phyloP scores from a whole-genome alignment of 2,888 invertebrate species.

The Trisateles emortualis region DNA sequence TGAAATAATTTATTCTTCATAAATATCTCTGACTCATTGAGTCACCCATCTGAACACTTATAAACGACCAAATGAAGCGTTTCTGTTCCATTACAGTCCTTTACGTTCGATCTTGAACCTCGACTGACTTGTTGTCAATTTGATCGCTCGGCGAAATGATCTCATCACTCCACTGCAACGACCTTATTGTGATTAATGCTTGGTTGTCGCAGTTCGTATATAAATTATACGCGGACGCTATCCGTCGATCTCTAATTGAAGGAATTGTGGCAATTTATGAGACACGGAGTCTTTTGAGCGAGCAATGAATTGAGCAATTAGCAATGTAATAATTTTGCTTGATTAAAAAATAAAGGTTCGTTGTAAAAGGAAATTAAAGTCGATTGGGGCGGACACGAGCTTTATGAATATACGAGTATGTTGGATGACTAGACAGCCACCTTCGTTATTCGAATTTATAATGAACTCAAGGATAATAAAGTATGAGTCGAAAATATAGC shows the following conservation, averaged over 20 bases:
- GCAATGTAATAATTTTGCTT: slow-evolving; percentile 54
- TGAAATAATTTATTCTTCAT: slow-evolving; percentile 34
- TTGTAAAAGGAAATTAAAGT: slow-evolving; percentile 48
- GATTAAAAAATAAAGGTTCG: slow-evolving; percentile 63
- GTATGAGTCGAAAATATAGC: too few relatives aligned
- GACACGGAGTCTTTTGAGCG: slow-evolving; percentile 54
- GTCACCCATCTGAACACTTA: slow-evolving; percentile 36
- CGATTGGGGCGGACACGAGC: slow-evolving; percentile 22
- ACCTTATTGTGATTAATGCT: slow-evolving; percentile 72
- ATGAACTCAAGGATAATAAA: slow-evolving; percentile 15
- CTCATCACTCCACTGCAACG: slow-evolving; percentile 61
- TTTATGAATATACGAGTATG: slow-evolving; percentile 20
- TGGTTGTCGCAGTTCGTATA: slow-evolving; percentile 55
- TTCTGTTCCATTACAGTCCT: slow-evolving; percentile 36
- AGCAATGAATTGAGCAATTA: slow-evolving; percentile 77
- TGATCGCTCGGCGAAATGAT: slow-evolving; percentile 58
- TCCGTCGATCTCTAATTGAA: slow-evolving; percentile 78
- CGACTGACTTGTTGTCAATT: slow-evolving; percentile 44
- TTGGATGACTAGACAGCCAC: not conserved
- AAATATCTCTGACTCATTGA: slow-evolving; percentile 26
- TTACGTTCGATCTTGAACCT: slow-evolving; percentile 38
- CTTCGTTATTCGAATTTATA: slow-evolving; percentile 15
- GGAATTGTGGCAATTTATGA: slow-evolving; percentile 73
- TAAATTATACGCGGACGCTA: slow-evolving; percentile 64
- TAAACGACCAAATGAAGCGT: slow-evolving; percentile 29